These are phyloP conservation scores for Aleiodes sp. DNA, from an alignment of 1,140 invertebrate genomes.

Conservation along the genomic window DNA sequence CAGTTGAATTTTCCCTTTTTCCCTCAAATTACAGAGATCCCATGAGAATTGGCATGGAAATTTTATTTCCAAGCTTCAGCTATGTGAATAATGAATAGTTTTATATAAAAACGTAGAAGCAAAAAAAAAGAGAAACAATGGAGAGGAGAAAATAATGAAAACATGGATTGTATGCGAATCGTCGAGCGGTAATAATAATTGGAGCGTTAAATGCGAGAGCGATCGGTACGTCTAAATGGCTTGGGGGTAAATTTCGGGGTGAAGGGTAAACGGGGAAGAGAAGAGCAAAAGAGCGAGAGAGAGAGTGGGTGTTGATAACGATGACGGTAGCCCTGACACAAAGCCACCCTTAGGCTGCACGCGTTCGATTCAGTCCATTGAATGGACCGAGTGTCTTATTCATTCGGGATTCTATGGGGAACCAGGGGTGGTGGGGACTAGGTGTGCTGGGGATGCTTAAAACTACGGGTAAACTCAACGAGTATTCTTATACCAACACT, in stretches of 20 bases:
- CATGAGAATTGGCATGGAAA: no score
- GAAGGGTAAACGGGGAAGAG: constrained; percentile 2
- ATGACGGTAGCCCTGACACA: constrained; percentile 29
- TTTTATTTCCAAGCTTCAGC: no score
- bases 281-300: not conserved
- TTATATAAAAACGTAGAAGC: no score
- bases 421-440: not conserved
- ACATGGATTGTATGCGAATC: constrained; percentile 7
- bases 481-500: not conserved
- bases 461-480: not conserved
- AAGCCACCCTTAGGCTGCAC: constrained; percentile 36
- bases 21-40: no score
- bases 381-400: constrained; percentile 49
- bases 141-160: constrained; percentile 2
- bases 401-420: constrained; percentile 37
- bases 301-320: constrained; percentile 31
- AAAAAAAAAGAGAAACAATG: not conserved
- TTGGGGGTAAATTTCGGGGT: constrained; percentile 26
- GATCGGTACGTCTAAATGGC: constrained; percentile 32
- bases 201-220: constrained; percentile 33
- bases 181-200: constrained; percentile 32
- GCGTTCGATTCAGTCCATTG: constrained; percentile 41
- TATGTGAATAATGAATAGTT: no score
- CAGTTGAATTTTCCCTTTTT: no score
- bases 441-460: not conserved